Base-by-base conservation (phyloP, 2,113 vertebrate species). In the Sinocyclocheilus anophthalmus region DNA sequence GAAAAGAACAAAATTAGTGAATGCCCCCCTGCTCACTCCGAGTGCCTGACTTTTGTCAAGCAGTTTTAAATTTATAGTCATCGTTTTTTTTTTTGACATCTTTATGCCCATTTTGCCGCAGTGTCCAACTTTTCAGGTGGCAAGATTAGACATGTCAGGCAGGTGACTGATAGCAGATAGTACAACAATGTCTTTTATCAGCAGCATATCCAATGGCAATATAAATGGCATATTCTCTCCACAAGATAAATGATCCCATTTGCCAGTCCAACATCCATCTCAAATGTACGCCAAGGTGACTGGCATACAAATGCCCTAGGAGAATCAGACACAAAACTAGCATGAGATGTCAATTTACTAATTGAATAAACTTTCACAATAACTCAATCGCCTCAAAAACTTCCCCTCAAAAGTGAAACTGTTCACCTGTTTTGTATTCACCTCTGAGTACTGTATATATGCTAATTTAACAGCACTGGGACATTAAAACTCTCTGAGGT, bases 271-370 rank as follows among this genome's bases (percentile, higher is more conserved):
- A 75, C 85, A 84, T 86, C 81, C 82, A 79, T 76, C 75, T 85
- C 33, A 85, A 50, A 83, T 88, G 81, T 77, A 75, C 22, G 24
- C 73, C 84, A 88, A 86, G 76, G 87, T 75, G 79, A 84, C 67
- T 67, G 76, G 59, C 53, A 86, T 86, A 76, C 81, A 86, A 81
- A 86, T 86, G 77, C 18, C 70, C 12, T n/a, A 16, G 33, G 55
- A 87, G 33, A 78, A 33, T 20, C 11, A 13, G 18, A 8, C 39
- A 82, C 63, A 82, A 70, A 72, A 42, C 73, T 76, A 85, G 61
- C 39, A n/a, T n/a, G 45, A 69, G 63, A 26, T 45, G 12, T 55
- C 3, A 22, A 22, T 82, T 53, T 82, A 13, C 45, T 70, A 50
- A 53, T 70, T 82, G 5, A 69, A 82, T 81, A 57, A 63, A 81